These are phyloP conservation scores for Volucella bombylans DNA, from an alignment of 2,888 invertebrate genomes.

Conservation along the genomic window DNA sequence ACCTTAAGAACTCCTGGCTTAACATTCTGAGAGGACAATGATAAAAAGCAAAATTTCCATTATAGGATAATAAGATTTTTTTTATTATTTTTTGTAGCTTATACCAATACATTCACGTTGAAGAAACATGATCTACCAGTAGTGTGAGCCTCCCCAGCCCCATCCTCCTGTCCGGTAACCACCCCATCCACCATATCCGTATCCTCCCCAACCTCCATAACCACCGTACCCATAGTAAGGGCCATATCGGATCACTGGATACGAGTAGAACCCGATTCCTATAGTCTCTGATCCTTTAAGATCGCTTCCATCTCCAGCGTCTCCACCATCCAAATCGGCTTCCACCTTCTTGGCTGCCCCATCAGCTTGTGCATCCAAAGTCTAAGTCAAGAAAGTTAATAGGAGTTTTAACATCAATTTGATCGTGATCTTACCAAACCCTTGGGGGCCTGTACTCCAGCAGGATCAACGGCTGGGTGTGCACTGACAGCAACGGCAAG, in stretches of 20 bases:
- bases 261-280: constrained; percentile 77
- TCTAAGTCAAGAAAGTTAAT: constrained; percentile 10
- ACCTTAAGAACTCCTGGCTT: no score
- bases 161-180: constrained; percentile 46
- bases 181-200: constrained; percentile 73
- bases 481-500: constrained; percentile 31
- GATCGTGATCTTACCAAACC: constrained; percentile 33
- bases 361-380: constrained; percentile 35
- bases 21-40: neutral
- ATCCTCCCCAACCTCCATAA: constrained; percentile 72
- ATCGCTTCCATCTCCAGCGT: constrained; percentile 60
- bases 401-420: neutral
- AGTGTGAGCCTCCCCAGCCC: constrained; percentile 60
- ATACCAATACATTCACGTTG: no score
- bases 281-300: constrained; percentile 76
- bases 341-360: constrained; percentile 34
- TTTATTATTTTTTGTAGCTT: constrained; percentile 18
- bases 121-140: constrained; percentile 43
- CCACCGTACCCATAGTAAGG: constrained; percentile 72
- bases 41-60: neutral
- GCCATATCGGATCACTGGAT: constrained; percentile 72
- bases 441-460: constrained; percentile 23
- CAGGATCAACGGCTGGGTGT: constrained; percentile 61
- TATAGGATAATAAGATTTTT: neutral
- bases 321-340: constrained; percentile 48